These are phyloP conservation scores for Polypterus bichir DNA, from an alignment of 2,113 vertebrate species.

Conservation along the genomic window DNA sequence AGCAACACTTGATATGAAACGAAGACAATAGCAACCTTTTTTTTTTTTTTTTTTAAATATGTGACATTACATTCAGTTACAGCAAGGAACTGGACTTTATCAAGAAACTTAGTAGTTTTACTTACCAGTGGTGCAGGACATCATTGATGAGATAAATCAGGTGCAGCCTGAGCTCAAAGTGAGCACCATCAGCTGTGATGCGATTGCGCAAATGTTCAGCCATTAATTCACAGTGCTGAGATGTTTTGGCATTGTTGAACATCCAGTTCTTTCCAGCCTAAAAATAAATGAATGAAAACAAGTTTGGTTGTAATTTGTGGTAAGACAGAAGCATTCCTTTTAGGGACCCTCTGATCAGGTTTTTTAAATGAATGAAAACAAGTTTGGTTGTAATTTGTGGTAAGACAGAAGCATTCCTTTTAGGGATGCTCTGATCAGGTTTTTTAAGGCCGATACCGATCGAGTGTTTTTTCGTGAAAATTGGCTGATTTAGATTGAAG, in stretches of 20 bases:
- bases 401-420: no score
- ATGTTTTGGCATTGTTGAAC: constrained; percentile 88
- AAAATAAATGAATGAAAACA: not conserved
- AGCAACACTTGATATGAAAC: no score
- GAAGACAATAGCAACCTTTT: no score
- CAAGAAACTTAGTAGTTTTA: not conserved
- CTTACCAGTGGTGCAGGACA: constrained; percentile 89
- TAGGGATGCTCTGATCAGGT: no score
- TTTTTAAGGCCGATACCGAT: no score
- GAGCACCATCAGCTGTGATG: constrained; percentile 70
- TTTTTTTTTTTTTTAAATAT: no score
- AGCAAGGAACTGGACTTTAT: no score
- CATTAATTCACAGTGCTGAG: constrained; percentile 87
- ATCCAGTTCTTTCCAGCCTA: constrained; percentile 98
- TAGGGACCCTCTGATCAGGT: no score
- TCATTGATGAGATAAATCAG: constrained; percentile 96
- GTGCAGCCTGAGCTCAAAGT: constrained; percentile 86
- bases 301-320: accelerated
- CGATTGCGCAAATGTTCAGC: constrained; percentile 84
- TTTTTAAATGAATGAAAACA: not conserved
- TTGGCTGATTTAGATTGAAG: no score
- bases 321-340: no score
- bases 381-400: accelerated
- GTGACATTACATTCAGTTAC: no score
- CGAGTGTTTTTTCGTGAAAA: no score